These are phyloP conservation scores for Melitaea cinxia DNA, from an alignment of 1,140 invertebrate genomes.

Conservation along the genomic window DNA sequence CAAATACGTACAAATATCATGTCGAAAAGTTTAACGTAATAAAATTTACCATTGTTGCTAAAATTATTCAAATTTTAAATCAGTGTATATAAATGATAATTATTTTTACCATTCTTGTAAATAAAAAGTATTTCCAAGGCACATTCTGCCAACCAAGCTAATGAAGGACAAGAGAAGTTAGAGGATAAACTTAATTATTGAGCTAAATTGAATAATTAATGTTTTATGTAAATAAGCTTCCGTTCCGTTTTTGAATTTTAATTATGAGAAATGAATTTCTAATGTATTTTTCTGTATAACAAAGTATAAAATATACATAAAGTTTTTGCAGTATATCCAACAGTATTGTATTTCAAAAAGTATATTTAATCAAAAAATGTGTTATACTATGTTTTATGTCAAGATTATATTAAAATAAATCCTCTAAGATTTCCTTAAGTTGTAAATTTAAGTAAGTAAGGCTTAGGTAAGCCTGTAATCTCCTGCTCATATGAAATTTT, in stretches of 20 bases:
- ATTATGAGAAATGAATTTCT: background rate
- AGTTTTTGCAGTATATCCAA: too few species aligned
- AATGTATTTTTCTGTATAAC: background rate
- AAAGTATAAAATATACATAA: too few species aligned
- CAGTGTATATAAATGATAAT: too few species aligned
- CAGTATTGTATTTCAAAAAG: too few species aligned
- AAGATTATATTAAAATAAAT: background rate
- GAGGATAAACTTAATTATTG: constrained; percentile 6
- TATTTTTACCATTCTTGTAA: too few species aligned
- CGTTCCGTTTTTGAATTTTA: background rate
- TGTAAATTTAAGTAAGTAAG: background rate
- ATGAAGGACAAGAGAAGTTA: background rate
- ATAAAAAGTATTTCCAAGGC: too few species aligned
- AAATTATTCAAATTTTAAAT: too few species aligned
- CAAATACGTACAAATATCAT: too few species aligned
- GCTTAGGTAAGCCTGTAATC: background rate
- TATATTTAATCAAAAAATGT: too few species aligned
- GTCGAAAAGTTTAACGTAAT: too few species aligned
- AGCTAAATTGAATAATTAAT: background rate
- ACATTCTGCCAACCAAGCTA: background rate
- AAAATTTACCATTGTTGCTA: too few species aligned
- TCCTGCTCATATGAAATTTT: constrained; percentile 4
- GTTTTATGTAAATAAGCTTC: background rate
- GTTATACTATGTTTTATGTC: background rate
- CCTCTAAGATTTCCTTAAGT: background rate